These are phyloP conservation scores for Ichneumon xanthorius DNA, from an alignment of 2,888 invertebrate species.

Conservation along the genomic window DNA sequence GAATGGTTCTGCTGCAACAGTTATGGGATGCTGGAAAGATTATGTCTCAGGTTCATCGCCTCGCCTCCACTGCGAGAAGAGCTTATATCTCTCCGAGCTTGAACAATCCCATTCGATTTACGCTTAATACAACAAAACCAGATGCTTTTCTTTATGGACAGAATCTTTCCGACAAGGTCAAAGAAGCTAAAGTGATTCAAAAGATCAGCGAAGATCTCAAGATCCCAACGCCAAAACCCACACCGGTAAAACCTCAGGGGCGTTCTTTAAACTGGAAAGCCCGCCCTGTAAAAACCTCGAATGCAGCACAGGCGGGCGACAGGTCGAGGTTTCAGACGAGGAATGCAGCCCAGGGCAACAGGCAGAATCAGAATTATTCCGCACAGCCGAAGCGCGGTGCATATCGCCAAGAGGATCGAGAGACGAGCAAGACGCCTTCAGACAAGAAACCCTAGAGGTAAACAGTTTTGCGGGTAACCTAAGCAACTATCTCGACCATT, in stretches of 20 bases:
- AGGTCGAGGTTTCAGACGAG: conserved; percentile 30
- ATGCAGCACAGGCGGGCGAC: not conserved
- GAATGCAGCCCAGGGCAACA: not conserved
- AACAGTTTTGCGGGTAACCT: not conserved
- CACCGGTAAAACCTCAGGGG: not conserved
- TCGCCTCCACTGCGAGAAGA: conserved; percentile 46
- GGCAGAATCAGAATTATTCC: not conserved
- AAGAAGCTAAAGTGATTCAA: conserved; percentile 49
- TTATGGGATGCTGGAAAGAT: conserved; percentile 49
- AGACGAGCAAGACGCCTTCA: not conserved
- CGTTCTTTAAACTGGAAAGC: conserved; percentile 56
- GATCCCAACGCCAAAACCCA: not conserved
- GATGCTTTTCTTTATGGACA: conserved; percentile 47
- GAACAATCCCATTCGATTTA: conserved; percentile 40
- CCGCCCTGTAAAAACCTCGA: conserved; percentile 45
- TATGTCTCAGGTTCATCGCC: conserved; percentile 43
- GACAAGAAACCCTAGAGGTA: not conserved
- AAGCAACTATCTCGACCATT: not conserved
- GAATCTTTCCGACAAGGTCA: conserved; percentile 46
- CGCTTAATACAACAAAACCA: conserved; percentile 53
- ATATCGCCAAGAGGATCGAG: conserved; percentile 14
- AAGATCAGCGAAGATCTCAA: conserved; percentile 52
- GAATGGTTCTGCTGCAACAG: conserved; percentile 43
- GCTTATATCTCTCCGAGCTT: conserved; percentile 46
- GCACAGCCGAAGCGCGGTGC: not conserved